Evolutionary conservation across 2,888 invertebrate species (phyloP), one percentile per base, ranked within the genome.

Genomic region (Hymenopus coronatus): DNA sequence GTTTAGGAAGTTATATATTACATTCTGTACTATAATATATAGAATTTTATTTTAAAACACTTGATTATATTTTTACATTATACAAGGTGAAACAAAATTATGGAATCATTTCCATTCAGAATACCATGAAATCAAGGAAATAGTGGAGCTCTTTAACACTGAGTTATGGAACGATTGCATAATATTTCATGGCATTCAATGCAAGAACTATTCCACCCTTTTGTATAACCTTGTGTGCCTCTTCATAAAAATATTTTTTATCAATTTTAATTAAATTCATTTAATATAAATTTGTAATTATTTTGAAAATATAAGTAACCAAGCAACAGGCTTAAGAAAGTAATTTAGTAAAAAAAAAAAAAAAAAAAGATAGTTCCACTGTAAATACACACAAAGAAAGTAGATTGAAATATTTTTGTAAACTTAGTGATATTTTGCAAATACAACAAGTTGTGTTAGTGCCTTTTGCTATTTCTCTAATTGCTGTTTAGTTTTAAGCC

Each of bases 381-480:
- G 54, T 70, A 70, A 70, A 70, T 70, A 70, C 54, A 70, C 54
- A 70, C 15, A 70, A 70, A 70, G 54, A 70, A 70, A 70, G 54
- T 84, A 40, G 46, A 84, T 40, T 84, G 33, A 84, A 25, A 84
- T 84, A 84, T 84, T 84, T 84, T 84, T 84, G 40, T 84, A 84
- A 84, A 14, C 46, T 84, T 40, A 84, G 84, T 84, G 46, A 84
- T 84, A 84, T 84, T 84, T 46, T 40, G 84, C 84, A 28, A n/a
- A 84, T 84, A 30, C 20, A 70, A 25, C 54, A 40, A n/a, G n/a
- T 84, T 84, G 84, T 28, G 84, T 84, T 84, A 84, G 84, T 84
- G 84, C 85, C 46, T 85, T 85, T 85, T 84, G 40, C 28, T 15
- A n/a, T 70, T 70, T 70, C 20, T 70, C 54, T 70, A 25, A 70